Evolutionary conservation across 1,140 invertebrate species (phyloP).

Genomic region (Philotrypesis tridentata): DNA sequence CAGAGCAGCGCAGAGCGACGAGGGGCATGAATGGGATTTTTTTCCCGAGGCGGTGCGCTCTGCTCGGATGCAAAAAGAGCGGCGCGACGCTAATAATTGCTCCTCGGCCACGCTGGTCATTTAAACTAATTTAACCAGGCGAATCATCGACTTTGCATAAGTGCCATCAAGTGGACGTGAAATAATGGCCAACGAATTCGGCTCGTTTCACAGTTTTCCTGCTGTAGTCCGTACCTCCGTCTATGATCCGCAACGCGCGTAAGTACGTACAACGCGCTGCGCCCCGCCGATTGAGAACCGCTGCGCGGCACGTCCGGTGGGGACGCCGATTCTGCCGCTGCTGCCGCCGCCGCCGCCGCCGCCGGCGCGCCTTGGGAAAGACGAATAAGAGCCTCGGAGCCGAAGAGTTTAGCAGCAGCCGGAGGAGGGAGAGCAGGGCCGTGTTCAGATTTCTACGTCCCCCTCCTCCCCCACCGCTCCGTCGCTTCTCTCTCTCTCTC

Average conservation of each 20-base stretch:
- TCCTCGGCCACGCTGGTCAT: not conserved
- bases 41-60: not conserved
- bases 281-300: slow-evolving; percentile 55
- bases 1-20: not conserved
- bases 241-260: too few species aligned
- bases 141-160: slow-evolving; percentile 31
- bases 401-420: slow-evolving; percentile 43
- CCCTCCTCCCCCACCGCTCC: slow-evolving; percentile 47
- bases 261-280: not conserved
- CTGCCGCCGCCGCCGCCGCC: not conserved
- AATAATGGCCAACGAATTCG: slow-evolving; percentile 18
- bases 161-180: slow-evolving; percentile 12
- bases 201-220: slow-evolving; percentile 32
- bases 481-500: not conserved
- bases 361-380: slow-evolving; percentile 14
- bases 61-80: not conserved
- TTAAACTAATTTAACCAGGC: slow-evolving; percentile 30
- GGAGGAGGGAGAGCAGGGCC: slow-evolving; percentile 60
- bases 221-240: too few species aligned
- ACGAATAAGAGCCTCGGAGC: slow-evolving; percentile 19
- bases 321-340: slow-evolving; percentile 44
- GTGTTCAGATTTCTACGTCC: slow-evolving; percentile 61
- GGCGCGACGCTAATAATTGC: slow-evolving; percentile 7
- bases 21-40: not conserved
- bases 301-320: slow-evolving; percentile 64